Evolutionary conservation across 2,113 vertebrate species (phyloP), one percentile per base, ranked within the genome.

Genomic region (Paradoxurus hermaphroditus): DNA sequence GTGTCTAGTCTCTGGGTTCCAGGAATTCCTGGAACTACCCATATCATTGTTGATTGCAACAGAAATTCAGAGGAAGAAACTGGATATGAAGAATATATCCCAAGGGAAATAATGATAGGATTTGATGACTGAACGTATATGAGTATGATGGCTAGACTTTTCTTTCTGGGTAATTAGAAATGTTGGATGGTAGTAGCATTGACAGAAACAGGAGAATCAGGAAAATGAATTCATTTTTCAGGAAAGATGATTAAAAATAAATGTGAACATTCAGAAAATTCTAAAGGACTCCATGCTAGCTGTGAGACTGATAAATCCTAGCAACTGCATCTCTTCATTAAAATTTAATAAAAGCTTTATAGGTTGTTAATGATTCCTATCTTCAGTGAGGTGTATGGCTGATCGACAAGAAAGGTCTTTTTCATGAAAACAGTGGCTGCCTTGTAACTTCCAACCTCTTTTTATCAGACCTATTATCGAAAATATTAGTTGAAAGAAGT

Each of bases 401-500:
- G 29, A 88, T 68, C 1, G 9, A 77, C 62, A 91, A 68, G 34
- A 72, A 53, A 90, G 11, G 7, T 62, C 39, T 95, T 92, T 59
- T 91, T 86, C 19, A 1, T 90, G 62, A 89, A 88, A 97, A 83
- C 72, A 39, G 14, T 59, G 53, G 13, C 53, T 95, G 53, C 63
- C 18, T 96, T 86, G 3, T 83, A 87, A 59, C 23, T 83, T 94
- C 67, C 36, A 94, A 49, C 23, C 53, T 91, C 63, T 46, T 85
- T 95, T 95, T 51, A 90, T 94, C 85, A 94, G 68, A 87, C 4
- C 36, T 86, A 63, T 68, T 94, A 23, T 36, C 93, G 96, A 97
- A 96, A 96, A 85, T 92, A 78, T 49, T 90, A 87, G 92, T 90
- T 86, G 70, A 91, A 96, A 94, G 46, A 92, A 92, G 77, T 72